Evolutionary conservation across 2,797 vertebrate genomes (phyloP), one percentile per base, ranked within the genome.

Genomic region (Sylvilagus floridanus): DNA sequence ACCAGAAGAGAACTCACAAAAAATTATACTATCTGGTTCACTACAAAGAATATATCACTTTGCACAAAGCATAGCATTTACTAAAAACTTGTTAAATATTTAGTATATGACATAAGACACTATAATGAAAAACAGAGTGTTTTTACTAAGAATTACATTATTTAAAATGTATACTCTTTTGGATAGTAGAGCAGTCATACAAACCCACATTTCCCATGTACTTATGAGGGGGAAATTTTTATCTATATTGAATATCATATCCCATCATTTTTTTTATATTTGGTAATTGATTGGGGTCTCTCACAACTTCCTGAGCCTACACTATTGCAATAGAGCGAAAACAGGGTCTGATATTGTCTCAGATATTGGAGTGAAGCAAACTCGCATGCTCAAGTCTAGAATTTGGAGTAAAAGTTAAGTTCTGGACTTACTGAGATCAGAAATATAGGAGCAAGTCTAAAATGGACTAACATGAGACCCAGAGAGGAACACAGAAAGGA

Each of bases 51-150:
- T 22, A 5, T 30, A 86, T 79, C 30, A 91, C 57, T 95, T 95
- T 65, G 32, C n/a, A 84, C 8, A 81, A 13, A 69, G 16, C n/a
- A 73, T 77, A 35, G 13, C 28, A 78, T 89, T 95, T 95, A 94
- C 84, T 78, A 90, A 77, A 91, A 89, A 71, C 26, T 22, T 88
- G 94, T 82, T 96, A 97, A 96, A 95, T 94, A 95, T 91, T 96
- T 82, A 96, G 16, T 84, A 66, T 81, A 71, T 84, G 73, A 95
- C 87, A 93, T 84, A 92, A 92, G 57, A 93, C 89, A n/a, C 72
- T 87, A 94, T 42, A 72, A 84, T 82, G 24, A 9, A 83, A 93
- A 90, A 93, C 7, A 85, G 19, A 3, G n/a, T 77, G 12, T 82
- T 94, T 92, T 96, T 84, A 84, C 84, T 95, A 89, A 82, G 65